These are phyloP conservation scores for Mesocentrotus franciscanus DNA, from an alignment of 53 echinoderm and acorn worm genomes.

Conservation along the genomic window DNA sequence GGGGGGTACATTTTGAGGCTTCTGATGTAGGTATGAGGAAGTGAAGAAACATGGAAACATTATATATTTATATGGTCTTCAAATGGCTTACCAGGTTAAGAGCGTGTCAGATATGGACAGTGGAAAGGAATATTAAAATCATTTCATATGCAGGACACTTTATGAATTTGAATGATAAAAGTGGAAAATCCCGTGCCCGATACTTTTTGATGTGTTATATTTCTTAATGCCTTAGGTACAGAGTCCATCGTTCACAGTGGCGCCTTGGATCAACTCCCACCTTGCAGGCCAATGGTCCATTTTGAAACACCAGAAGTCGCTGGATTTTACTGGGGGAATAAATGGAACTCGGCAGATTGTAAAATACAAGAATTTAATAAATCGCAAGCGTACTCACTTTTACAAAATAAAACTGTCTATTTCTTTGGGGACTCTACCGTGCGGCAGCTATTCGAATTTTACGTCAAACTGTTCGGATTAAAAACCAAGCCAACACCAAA, in stretches of 20 bases:
- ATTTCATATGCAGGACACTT: no score
- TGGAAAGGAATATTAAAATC: no score
- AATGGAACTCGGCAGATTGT: not conserved
- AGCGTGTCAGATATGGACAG: no score
- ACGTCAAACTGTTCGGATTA: not conserved
- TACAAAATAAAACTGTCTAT: constrained; percentile 39
- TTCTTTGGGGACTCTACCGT: constrained; percentile 69
- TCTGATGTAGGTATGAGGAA: no score
- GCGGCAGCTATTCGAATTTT: constrained; percentile 53
- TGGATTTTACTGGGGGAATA: not conserved
- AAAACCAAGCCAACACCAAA: not conserved
- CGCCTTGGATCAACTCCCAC: not conserved
- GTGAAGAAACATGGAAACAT: no score
- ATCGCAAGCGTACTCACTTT: not conserved
- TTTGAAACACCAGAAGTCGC: not conserved
- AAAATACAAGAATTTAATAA: not conserved
- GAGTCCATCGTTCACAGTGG: constrained; percentile 5
- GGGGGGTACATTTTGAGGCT: no score
- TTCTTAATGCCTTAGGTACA: not conserved
- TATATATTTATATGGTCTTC: no score
- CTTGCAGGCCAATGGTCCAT: not conserved
- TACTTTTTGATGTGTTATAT: no score
- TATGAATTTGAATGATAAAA: no score
- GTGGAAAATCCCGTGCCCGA: no score
- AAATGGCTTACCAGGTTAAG: no score